phyloP scores from a whole-genome alignment of 2,888 invertebrate genomes.

The Mermis nigrescens region DNA sequence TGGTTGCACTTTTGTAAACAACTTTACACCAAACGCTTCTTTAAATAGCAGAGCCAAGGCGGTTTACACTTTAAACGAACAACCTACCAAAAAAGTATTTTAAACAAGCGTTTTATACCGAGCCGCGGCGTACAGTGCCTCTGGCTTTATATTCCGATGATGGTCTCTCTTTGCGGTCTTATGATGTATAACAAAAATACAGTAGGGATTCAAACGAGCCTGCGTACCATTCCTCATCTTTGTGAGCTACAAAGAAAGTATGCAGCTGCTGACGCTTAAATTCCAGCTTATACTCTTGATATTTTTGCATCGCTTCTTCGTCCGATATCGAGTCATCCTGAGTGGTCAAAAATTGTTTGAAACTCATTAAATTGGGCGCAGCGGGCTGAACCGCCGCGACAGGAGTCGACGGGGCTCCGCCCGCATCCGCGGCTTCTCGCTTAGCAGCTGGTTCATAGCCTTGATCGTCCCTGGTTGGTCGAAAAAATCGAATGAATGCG shows the following conservation, averaged over 20 bases:
- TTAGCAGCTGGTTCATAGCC: not conserved
- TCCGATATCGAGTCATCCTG: constrained; percentile 71
- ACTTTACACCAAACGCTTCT: too few relatives aligned
- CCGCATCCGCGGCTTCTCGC: not conserved
- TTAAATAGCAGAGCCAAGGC: not conserved
- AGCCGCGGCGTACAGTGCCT: constrained; percentile 25
- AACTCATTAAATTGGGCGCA: not conserved
- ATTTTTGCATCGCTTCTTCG: constrained; percentile 83
- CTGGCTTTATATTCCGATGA: constrained; percentile 19
- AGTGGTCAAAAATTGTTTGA: constrained; percentile 9
- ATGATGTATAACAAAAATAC: not conserved
- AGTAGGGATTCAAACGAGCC: not conserved
- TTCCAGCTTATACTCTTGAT: constrained; percentile 93
- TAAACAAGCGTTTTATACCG: not conserved
- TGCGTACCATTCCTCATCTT: constrained; percentile 98
- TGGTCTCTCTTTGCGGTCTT: too few relatives aligned
- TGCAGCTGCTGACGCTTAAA: constrained; percentile 86
- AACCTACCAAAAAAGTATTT: too few relatives aligned
- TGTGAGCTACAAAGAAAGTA: constrained; percentile 94
- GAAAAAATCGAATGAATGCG: not conserved
- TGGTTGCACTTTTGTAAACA: not conserved
- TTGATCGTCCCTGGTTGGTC: not conserved
- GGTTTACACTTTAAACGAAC: not conserved
- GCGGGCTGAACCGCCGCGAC: not conserved
- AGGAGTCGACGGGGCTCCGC: not conserved